Base-by-base conservation (phyloP, 2,888 invertebrate genomes). In the Dicranocentrus wangi region DNA sequence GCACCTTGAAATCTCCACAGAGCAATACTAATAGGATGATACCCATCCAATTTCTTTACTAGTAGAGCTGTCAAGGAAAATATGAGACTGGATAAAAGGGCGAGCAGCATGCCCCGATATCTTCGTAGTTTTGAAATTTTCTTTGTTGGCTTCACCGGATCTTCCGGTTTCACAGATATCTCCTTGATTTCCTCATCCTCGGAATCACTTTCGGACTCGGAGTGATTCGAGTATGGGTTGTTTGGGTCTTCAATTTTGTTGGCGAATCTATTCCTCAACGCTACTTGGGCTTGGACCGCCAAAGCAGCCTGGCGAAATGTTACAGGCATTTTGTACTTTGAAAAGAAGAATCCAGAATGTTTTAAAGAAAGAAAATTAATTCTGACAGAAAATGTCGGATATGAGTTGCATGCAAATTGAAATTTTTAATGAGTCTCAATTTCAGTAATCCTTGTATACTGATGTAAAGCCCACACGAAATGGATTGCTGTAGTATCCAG, bases 1-100 rank as follows among this genome's bases (percentile, higher is more conserved):
- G 83, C 84, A 0, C 86, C 86, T 63, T 85, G 84, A 43, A 83
- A 84, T 70, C 84, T 71, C 84, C 84, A 86, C 15, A 84, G 28
- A 1, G 83, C 83, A 43, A 86, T 79, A 10, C 78, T 82, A 13
- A 86, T 71, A 0, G 86, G 84, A 65, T 83, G 68, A 27, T 85
- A 85, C 8, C 77, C 78, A 5, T 83, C 80, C 23, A 86, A 69
- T 23, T 79, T 78, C 51, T 85, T 84, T 2, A 86, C 86, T 2
- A 86, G 70, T 7, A 86, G 55, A 8, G 86, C 83, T 15, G 84
- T 76, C 47, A 81, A 68, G 1, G 83, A 83, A 66, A 77, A 82
- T 39, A 83, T 81, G 5, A 85, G 79, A 77, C 83, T 83, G 63
- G 84, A 84, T 1, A 83, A 19, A 13, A 85, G 66, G 1, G 85